Base-by-base conservation (phyloP, 30 jellyfish, hydroid and myxozoan genomes). In the Haliclystus octoradiatus region DNA sequence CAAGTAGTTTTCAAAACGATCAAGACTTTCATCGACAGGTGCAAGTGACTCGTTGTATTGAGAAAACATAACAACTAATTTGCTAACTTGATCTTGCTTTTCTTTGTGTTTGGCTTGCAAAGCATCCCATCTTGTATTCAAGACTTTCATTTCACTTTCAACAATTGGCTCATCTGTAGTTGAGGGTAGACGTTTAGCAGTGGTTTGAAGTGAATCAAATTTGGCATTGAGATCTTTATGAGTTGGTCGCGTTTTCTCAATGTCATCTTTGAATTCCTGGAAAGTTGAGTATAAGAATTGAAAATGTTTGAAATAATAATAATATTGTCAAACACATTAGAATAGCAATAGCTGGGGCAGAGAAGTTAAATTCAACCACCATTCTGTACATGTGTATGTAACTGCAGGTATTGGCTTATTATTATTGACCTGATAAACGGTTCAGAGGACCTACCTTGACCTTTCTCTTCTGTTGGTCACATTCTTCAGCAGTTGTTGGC, bases 381-480 rank as follows among this genome's bases (percentile, higher is more conserved):
- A n/a, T n/a, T 47, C n/a, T 47, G n/a, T 47, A 47, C 60, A 47
- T 47, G n/a, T n/a, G n/a, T 47, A 47, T 47, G n/a, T 47, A 47
- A 9, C 69, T n/a, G n/a, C n/a, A n/a, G n/a, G n/a, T n/a, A n/a
- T n/a, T n/a, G n/a, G n/a, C n/a, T n/a, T n/a, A n/a, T n/a, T n/a
- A n/a, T n/a, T n/a, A n/a, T n/a, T n/a, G n/a, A n/a, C n/a, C n/a
- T n/a, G n/a, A n/a, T n/a, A n/a, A n/a, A n/a, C n/a, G n/a, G n/a
- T n/a, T n/a, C n/a, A n/a, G n/a, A n/a, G n/a, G n/a, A 0, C 61
- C 66, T 64, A 79, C 93, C 71, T 70, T 19, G 12, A 86, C 33
- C 13, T 32, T 34, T 61, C 27, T 52, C 51, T 34, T 62, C 73
- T 86, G 96, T 66, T 79, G 63, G 57, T 80, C 94, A 79, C 96